Base-by-base conservation (phyloP, 2,888 invertebrate genomes). In the Argyresthia goedartella region DNA sequence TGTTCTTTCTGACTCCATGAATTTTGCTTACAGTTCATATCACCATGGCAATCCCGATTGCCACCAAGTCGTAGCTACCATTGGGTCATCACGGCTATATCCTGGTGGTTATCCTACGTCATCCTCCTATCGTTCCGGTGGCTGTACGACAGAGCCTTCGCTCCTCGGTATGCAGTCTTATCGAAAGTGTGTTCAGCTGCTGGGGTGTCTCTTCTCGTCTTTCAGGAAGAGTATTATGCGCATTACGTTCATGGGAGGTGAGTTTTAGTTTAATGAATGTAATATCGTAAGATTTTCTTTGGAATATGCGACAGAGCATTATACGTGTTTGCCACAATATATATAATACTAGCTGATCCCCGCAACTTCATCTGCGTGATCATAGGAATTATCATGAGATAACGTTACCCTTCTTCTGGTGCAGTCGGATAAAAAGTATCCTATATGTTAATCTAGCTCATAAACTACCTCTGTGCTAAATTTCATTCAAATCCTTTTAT, bases 171-270 rank as follows among this genome's bases (percentile, higher is more conserved):
- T 0, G 52, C 52, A 1, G 54, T 50, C 1, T 56, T 84, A 4
- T 58, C 70, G 1, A 73, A 61, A 34, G 60, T 75, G 7, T 84
- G 85, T 54, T 59, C 61, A 7, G 71, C 67, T 2, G 62, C 77
- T 8, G 81, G 77, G 3, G 36, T 80, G 1, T 86, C 86, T 0
- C 50, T 86, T 11, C 49, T 86, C 46, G 76, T 81, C 1, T 86
- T 85, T 52, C 69, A 85, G 57, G 80, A 85, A 50, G 79, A 84
- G 39, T 62, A 61, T 54, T 84, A 81, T 49, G 81, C 76, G 0
- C 85, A 86, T 67, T 86, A 82, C 58, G 73, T 86, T 8, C 80
- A 86, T 61, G 85, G 84, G 25, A 75, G 84, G 85, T 84, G 55
- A 60, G 59, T 25, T 25, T 25, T 25, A 4, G 25, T 25, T 25